Percentiles rank a stretch among this genome's conserved stretches.
Conservation (phyloP, 2,113 vertebrate genomes). For the Dendrocopos noguchii region DNA sequence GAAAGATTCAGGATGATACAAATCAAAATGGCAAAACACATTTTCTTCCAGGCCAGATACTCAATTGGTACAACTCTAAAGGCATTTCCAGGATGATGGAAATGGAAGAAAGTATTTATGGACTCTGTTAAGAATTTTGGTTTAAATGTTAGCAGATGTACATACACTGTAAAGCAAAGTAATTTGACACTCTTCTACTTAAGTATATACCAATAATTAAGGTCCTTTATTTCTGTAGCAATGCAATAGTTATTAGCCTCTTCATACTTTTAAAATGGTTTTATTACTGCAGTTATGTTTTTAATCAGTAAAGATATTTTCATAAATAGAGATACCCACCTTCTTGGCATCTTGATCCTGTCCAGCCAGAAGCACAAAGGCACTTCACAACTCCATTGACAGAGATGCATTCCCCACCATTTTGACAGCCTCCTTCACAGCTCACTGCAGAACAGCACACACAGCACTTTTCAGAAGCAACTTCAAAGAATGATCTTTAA, state of each 20-base stretch:
- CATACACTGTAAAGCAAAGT: neutral
- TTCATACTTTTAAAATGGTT: neutral
- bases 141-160: neutral
- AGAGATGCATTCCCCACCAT: conserved; percentile 84
- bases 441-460: conserved; percentile 70
- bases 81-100: neutral
- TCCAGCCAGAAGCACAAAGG: conserved; percentile 86
- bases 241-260: neutral
- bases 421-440: conserved; percentile 87
- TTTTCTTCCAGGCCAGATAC: conserved; percentile 18
- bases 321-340: conserved; percentile 67
- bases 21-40: conserved; percentile 43
- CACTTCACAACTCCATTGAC: conserved; percentile 83
- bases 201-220: neutral
- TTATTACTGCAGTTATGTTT: neutral
- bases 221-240: neutral
- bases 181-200: neutral
- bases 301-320: neutral
- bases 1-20: conserved; percentile 47
- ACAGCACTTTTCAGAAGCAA: neutral
- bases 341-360: conserved; percentile 85
- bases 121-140: neutral
- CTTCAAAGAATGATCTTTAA: neutral
- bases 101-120: neutral
- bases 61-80: neutral